Percentiles rank a stretch among this genome's conserved stretches.
Conservation (phyloP, 2,888 invertebrate genomes). For the Quadriops clusia region DNA sequence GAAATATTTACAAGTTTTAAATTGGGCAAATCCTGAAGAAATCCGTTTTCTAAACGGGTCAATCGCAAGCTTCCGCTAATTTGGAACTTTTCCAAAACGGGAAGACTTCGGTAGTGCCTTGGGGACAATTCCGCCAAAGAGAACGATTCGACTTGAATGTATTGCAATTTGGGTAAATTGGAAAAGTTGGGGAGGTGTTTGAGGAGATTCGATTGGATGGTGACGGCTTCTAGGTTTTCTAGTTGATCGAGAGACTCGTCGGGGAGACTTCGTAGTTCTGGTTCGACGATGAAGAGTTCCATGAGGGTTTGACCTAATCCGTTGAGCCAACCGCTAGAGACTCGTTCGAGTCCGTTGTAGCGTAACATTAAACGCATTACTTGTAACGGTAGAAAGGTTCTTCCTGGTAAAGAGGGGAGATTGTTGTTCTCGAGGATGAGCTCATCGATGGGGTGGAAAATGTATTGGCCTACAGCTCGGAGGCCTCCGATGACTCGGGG, state of each 20-base stretch:
- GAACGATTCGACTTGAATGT: constrained; percentile 60
- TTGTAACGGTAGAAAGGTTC: constrained; percentile 63
- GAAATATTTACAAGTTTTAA: constrained; percentile 63
- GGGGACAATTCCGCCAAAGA: constrained; percentile 54
- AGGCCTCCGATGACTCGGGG: constrained; percentile 64
- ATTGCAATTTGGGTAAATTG: constrained; percentile 57
- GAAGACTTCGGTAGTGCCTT: constrained; percentile 57
- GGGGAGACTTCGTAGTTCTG: constrained; percentile 65
- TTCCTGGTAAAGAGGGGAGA: constrained; percentile 72
- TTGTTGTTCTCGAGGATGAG: constrained; percentile 80
- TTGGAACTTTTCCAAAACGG: constrained; percentile 61
- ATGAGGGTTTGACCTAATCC: constrained; percentile 65
- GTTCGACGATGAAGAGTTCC: constrained; percentile 77
- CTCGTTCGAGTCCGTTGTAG: constrained; percentile 69
- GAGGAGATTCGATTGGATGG: constrained; percentile 64
- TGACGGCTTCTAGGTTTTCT: constrained; percentile 68
- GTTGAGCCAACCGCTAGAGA: constrained; percentile 70
- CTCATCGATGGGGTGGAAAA: constrained; percentile 67
- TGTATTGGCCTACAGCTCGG: constrained; percentile 52
- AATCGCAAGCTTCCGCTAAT: constrained; percentile 58
- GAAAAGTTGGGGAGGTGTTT: constrained; percentile 65
- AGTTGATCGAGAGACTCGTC: constrained; percentile 65
- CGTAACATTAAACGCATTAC: constrained; percentile 71
- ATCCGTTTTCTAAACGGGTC: constrained; percentile 56
- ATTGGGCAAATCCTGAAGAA: constrained; percentile 47